These are phyloP conservation scores for Rhinichthys osculus DNA, from an alignment of 2,797 vertebrate species.

Conservation along the genomic window DNA sequence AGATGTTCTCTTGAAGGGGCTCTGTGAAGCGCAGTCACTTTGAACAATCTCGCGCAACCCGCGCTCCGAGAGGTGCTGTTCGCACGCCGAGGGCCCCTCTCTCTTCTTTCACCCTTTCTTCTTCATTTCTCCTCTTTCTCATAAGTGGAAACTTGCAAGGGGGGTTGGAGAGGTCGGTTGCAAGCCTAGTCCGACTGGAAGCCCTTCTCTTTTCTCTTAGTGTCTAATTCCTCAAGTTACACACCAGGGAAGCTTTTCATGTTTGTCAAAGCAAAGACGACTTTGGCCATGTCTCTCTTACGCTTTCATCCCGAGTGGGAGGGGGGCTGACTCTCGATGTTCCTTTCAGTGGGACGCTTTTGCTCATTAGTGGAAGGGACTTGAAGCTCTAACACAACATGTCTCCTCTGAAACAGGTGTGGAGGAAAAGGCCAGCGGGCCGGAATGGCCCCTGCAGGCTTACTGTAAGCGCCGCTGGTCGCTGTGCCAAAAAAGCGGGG, in stretches of 20 bases:
- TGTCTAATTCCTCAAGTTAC: slow-evolving; percentile 71
- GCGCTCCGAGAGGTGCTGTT: slow-evolving; percentile 71
- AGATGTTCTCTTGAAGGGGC: slow-evolving; percentile 84
- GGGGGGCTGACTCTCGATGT: slow-evolving; percentile 53
- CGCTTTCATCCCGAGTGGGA: slow-evolving; percentile 70
- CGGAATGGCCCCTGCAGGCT: slow-evolving; percentile 54
- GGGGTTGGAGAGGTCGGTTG: slow-evolving; percentile 69
- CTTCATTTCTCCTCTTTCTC: slow-evolving; percentile 69
- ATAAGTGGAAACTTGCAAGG: slow-evolving; percentile 73
- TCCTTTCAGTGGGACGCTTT: slow-evolving; percentile 74
- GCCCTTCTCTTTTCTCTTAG: slow-evolving; percentile 63
- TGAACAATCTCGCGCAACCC: slow-evolving; percentile 71
- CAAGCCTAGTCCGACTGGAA: slow-evolving; percentile 68
- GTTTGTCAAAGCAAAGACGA: slow-evolving; percentile 77
- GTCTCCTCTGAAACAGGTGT: slow-evolving; percentile 55
- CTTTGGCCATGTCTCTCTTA: slow-evolving; percentile 70
- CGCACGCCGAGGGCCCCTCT: slow-evolving; percentile 74
- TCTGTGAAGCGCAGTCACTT: slow-evolving; percentile 74
- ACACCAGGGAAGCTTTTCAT: slow-evolving; percentile 78
- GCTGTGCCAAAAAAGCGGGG: slow-evolving; percentile 30
- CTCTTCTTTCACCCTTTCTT: slow-evolving; percentile 68
- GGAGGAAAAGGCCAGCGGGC: slow-evolving; percentile 59
- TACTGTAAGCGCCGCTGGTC: slow-evolving; percentile 47
- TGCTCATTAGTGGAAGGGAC: slow-evolving; percentile 78
- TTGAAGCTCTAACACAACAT: slow-evolving; percentile 55